Percentiles rank a stretch among this genome's conserved stretches.
Evolutionary conservation across 2,888 invertebrate genomes (phyloP).

Genomic region (Dicyrtomina minuta): DNA sequence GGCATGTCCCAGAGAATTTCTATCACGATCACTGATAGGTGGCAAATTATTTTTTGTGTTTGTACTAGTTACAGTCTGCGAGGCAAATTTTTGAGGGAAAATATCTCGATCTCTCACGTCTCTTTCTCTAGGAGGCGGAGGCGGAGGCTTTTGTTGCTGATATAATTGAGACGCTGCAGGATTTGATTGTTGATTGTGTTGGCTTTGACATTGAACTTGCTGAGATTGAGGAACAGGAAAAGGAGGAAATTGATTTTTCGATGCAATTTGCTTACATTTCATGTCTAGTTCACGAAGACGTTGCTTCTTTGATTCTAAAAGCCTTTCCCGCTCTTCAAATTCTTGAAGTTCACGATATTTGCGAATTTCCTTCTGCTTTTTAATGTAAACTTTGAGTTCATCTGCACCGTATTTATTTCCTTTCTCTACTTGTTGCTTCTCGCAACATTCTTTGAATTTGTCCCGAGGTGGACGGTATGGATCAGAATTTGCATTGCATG

Average conservation of each 20-base stretch:
- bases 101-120: too few species aligned
- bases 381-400: conserved; percentile 38
- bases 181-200: too few species aligned
- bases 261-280: conserved; percentile 38
- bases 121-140: too few species aligned
- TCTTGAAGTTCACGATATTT: conserved; percentile 38
- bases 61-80: too few species aligned
- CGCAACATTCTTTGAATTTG: conserved; percentile 16
- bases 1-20: not conserved
- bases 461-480: not conserved
- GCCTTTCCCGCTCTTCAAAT: conserved; percentile 36
- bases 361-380: conserved; percentile 43
- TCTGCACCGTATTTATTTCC: conserved; percentile 23
- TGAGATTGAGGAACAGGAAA: not conserved
- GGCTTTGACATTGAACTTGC: not conserved
- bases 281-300: conserved; percentile 38
- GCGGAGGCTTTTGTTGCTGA: too few species aligned
- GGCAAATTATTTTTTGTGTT: conserved; percentile 2
- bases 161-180: too few species aligned
- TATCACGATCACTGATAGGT: too few species aligned
- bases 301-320: conserved; percentile 37
- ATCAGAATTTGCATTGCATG: not conserved
- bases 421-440: conserved; percentile 24
- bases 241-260: not conserved
- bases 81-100: too few species aligned